A percentile compares a stretch with the other conserved stretches of the same genome.
These are phyloP conservation scores for Tetragonula carbonaria DNA, from an alignment of 2,888 invertebrate species.

Conservation along the genomic window DNA sequence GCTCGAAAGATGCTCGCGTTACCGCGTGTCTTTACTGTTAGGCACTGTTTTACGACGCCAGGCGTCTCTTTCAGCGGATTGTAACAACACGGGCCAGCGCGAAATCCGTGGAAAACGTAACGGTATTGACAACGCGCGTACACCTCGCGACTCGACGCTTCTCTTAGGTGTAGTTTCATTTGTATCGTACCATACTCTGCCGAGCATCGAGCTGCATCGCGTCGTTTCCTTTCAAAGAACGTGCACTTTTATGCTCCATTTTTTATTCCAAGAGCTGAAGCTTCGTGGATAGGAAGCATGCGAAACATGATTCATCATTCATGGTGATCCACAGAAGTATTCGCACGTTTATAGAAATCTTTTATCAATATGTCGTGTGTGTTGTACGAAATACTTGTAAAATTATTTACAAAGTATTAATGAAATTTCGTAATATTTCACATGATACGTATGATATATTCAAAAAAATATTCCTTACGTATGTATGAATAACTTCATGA, in stretches of 20 bases:
- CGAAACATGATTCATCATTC: neutral
- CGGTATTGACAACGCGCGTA: constrained; percentile 27
- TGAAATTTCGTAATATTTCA: too few species aligned
- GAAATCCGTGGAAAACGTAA: constrained; percentile 51
- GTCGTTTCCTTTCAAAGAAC: neutral
- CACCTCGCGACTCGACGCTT: constrained; percentile 10
- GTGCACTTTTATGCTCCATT: neutral
- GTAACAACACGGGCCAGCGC: constrained; percentile 39
- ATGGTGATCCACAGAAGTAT: too few species aligned
- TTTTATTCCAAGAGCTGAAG: neutral
- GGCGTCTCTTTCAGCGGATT: constrained; percentile 35
- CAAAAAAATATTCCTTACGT: too few species aligned
- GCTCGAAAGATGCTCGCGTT: constrained; percentile 43
- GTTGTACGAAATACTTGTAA: too few species aligned
- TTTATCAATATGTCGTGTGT: too few species aligned
- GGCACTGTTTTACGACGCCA: constrained; percentile 43
- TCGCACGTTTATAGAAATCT: too few species aligned
- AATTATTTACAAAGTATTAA: too few species aligned
- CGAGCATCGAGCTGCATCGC: neutral
- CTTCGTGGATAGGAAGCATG: neutral
- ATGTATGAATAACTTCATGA: too few species aligned
- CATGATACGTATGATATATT: too few species aligned
- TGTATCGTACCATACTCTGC: neutral
- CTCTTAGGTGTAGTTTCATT: neutral
- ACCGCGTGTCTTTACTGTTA: constrained; percentile 54